Evolutionary conservation across 2,888 invertebrate genomes (phyloP).

Genomic region (Galerucella nymphaeae): DNA sequence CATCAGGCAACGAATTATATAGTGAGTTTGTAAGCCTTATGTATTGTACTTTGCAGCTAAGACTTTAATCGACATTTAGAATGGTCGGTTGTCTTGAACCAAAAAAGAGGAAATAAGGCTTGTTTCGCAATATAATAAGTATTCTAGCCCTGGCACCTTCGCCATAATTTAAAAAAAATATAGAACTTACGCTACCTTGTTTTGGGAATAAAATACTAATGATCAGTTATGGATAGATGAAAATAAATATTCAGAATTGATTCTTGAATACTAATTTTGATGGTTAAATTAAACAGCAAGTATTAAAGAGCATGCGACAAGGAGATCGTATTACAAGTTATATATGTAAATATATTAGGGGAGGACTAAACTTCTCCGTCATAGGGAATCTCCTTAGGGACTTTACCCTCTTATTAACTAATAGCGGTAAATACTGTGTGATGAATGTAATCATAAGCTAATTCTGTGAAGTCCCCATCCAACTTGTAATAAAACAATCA

Average conservation of each 20-base stretch:
- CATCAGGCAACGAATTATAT: no score
- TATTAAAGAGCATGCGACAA: conserved; percentile 49
- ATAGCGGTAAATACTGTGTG: conserved; percentile 66
- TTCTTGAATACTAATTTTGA: conserved; percentile 40
- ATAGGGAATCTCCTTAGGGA: conserved; percentile 55
- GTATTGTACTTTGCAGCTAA: no score
- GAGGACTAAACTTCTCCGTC: conserved; percentile 48
- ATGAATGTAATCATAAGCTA: conserved; percentile 66
- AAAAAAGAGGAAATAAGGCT: background rate
- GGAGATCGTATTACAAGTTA: conserved; percentile 59
- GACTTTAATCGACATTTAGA: no score
- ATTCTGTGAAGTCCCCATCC: conserved; percentile 57
- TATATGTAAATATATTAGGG: conserved; percentile 59
- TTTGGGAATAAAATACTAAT: no score
- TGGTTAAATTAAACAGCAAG: conserved; percentile 40
- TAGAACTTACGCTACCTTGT: no score
- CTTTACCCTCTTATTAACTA: conserved; percentile 64
- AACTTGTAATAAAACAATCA: conserved; percentile 60
- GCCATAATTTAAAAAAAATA: background rate
- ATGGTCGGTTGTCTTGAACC: no score
- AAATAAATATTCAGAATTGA: conserved; percentile 10
- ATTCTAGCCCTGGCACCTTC: background rate
- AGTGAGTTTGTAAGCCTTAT: no score
- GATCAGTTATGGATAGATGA: background rate
- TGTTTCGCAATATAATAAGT: background rate